Evolutionary conservation across 1,140 invertebrate species (phyloP).

Genomic region (Lutraria rhynchaena): DNA sequence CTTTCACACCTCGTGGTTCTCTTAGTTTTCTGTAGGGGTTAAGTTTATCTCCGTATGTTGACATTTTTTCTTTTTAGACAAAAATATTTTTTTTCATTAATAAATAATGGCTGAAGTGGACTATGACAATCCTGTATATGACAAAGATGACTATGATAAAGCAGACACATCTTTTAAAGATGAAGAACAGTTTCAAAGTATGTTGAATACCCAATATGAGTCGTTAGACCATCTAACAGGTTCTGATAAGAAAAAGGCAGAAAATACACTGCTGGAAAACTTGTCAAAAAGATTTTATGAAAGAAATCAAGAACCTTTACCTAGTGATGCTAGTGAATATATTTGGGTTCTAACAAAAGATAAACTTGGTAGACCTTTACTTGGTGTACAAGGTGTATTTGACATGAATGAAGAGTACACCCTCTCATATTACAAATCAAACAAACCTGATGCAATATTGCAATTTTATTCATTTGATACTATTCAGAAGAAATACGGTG

Average conservation of each 20-base stretch:
- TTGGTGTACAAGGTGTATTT: background rate
- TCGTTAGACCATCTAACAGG: background rate
- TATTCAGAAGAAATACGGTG: background rate
- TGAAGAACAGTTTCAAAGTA: background rate
- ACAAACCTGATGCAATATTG: too few species aligned
- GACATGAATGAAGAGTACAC: background rate
- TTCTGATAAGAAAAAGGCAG: constrained; percentile 6
- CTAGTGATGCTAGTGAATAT: background rate
- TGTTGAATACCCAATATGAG: background rate
- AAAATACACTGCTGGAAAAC: constrained; percentile 1
- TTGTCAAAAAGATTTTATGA: constrained; percentile 23
- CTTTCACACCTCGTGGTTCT: too few species aligned
- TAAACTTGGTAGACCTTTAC: constrained; percentile 28
- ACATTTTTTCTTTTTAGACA: too few species aligned
- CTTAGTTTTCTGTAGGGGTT: constrained; percentile 22
- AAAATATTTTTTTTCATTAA: background rate
- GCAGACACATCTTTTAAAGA: too few species aligned
- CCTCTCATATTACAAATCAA: too few species aligned
- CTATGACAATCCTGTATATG: background rate
- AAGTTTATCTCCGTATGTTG: constrained; percentile 28
- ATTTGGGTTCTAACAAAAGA: background rate
- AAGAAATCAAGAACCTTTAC: constrained; percentile 15
- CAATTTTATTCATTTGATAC: too few species aligned
- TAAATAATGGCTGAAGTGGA: background rate
- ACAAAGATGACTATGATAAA: background rate